Base-by-base conservation (phyloP, 2,888 invertebrate genomes). In the Drosophila hamatofila region DNA sequence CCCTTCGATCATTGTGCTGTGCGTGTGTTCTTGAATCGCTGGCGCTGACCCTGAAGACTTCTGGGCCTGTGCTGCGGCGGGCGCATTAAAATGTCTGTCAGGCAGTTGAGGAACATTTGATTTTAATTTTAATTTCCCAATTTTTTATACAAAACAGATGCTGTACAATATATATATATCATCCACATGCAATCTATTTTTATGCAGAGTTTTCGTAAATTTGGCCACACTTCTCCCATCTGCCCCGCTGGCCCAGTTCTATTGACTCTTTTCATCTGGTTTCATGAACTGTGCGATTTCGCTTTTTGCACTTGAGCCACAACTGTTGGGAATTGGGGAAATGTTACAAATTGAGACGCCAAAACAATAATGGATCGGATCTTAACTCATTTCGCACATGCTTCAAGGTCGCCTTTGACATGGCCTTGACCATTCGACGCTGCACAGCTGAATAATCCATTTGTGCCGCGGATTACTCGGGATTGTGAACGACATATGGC, bases 111-210 rank as follows among this genome's bases (percentile, higher is more conserved):
- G 30, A 30, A 64, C 68, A 71, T 62, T 68, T 14, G 48, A 71
- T 71, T 69, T 80, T 12, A 35, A 73, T 69, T 72, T 83, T 49
- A 49, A 69, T 75, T 73, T 71, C 18, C 16, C 67, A 52, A 66
- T 65, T 56, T 48, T 72, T 90, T 83, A 91, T 87, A 83, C 49
- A 75, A 91, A 87, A 66, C 89, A 89, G 91, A 89, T 89, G 91
- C 79, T 76, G 60, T 42, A 64, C 42, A 44, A 61, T 48, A 33
- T 42, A 39, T 25, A 23, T 37, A 33, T 37, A 35, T 11, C n/a
- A 39, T n/a, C 41, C 55, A 56, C 27, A 51, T 58, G 46, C 49
- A 55, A 48, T 77, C 83, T 85, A 89, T 89, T 88, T 84, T 72
- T 37, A 56, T 55, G 70, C 77, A 72, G 69, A 70, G 71, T 72